These are phyloP conservation scores for Nannoperca obscura DNA, from an alignment of 2,797 vertebrate species.

Conservation along the genomic window DNA sequence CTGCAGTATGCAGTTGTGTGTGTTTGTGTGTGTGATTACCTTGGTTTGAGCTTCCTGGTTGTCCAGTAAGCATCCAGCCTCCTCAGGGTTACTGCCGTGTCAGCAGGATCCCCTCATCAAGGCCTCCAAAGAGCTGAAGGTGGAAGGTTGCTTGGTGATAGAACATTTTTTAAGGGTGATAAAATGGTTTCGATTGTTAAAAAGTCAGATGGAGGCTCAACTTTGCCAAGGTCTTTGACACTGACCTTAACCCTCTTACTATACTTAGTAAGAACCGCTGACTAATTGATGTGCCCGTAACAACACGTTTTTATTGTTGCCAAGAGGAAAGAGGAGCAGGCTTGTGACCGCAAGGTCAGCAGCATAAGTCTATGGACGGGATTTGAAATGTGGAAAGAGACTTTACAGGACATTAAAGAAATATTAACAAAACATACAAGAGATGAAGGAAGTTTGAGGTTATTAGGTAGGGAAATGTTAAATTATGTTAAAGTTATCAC, in stretches of 20 bases:
- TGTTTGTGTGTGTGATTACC: conserved; percentile 19
- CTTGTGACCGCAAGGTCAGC: conserved; percentile 4
- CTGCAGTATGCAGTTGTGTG: not conserved
- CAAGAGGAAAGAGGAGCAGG: not conserved
- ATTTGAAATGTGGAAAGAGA: not conserved
- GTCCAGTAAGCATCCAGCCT: conserved; percentile 22
- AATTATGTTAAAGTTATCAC: not conserved
- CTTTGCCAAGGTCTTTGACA: conserved; percentile 30
- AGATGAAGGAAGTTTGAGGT: not conserved
- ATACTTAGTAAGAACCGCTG: conserved; percentile 22
- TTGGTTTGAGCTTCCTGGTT: conserved; percentile 20
- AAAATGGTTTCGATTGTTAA: conserved; percentile 11
- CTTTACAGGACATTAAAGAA: not conserved
- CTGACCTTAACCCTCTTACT: conserved; percentile 31
- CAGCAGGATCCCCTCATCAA: conserved; percentile 52
- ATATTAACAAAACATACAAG: not conserved
- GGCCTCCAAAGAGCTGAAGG: conserved; percentile 46
- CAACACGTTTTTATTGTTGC: not conserved
- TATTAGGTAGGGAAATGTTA: too few species aligned
- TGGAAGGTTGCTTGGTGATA: conserved; percentile 35
- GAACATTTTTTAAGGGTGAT: conserved; percentile 35
- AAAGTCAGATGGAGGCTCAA: conserved; percentile 10
- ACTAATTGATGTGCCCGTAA: not conserved
- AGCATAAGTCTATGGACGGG: not conserved
- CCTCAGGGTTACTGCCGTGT: conserved; percentile 45